Evolutionary conservation across 2,113 vertebrate species (phyloP).

Genomic region (Dipodomys merriami): DNA sequence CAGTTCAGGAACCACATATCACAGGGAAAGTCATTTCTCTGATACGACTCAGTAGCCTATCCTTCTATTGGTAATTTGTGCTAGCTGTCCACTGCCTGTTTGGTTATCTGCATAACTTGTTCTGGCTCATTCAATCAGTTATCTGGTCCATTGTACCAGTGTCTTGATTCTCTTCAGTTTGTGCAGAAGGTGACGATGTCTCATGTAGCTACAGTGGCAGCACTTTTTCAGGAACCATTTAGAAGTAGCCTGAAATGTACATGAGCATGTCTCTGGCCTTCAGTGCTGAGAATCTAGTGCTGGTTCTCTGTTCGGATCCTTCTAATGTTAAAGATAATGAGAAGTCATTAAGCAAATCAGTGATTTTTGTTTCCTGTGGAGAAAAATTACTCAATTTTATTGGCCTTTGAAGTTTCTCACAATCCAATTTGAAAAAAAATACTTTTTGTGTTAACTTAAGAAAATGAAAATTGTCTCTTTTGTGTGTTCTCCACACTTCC

Average conservation of each 20-base stretch:
- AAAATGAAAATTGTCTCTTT: neutral
- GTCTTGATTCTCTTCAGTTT: neutral
- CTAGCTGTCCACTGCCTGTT: neutral
- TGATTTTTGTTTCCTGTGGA: neutral
- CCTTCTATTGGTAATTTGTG: neutral
- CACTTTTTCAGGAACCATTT: neutral
- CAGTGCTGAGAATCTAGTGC: neutral
- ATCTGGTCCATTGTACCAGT: too few species aligned
- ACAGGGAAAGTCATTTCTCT: neutral
- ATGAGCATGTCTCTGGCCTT: neutral
- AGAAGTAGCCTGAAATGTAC: neutral
- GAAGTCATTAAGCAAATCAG: neutral
- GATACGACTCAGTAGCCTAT: neutral
- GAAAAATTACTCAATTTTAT: neutral
- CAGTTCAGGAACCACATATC: neutral
- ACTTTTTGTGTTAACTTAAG: neutral
- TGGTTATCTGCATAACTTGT: neutral
- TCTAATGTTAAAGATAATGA: neutral
- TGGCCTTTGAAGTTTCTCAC: slow-evolving; percentile 15
- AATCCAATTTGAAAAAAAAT: neutral
- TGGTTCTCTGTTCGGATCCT: neutral
- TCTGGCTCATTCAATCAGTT: neutral
- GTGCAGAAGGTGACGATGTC: neutral
- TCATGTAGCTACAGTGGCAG: neutral
- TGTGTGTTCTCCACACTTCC: neutral